Conservation (phyloP, 2,888 invertebrate genomes). For the Lepidocyrtoides sp. region DNA sequence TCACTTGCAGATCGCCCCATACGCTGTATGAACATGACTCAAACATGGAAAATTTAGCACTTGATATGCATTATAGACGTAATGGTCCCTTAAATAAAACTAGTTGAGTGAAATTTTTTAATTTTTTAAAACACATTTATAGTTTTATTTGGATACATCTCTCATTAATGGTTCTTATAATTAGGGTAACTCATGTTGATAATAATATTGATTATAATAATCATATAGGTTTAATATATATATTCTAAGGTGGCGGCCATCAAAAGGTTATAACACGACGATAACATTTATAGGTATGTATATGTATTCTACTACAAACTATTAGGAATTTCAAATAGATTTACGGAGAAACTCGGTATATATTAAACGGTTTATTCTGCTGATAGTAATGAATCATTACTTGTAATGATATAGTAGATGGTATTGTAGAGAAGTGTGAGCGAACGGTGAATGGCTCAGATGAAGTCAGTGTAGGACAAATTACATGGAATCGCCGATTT, state of each 20-base stretch:
- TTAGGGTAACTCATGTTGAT: slow-evolving; percentile 77
- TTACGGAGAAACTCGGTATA: background rate
- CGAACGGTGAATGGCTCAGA: background rate
- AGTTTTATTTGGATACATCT: slow-evolving; percentile 70
- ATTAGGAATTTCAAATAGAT: slow-evolving; percentile 58
- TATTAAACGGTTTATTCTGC: slow-evolving; percentile 1
- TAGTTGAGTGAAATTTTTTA: too few species aligned
- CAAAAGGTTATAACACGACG: slow-evolving; percentile 54
- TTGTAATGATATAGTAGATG: background rate
- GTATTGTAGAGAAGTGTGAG: background rate
- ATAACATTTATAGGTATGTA: slow-evolving; percentile 1
- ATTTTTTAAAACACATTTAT: slow-evolving; percentile 68
- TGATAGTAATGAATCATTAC: too few species aligned
- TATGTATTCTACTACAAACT: slow-evolving; percentile 63
- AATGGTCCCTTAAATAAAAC: too few species aligned
- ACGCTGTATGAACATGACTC: too few species aligned
- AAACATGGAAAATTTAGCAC: too few species aligned
- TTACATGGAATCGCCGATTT: background rate
- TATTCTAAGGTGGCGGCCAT: slow-evolving; percentile 57
- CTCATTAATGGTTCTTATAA: slow-evolving; percentile 65
- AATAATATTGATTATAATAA: slow-evolving; percentile 44
- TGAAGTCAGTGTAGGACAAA: background rate
- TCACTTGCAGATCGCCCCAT: too few species aligned
- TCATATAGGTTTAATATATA: slow-evolving; percentile 24
- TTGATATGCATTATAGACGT: too few species aligned